Conservation (phyloP, 2,113 vertebrate genomes). For the Serranochromis macrocephalus region DNA sequence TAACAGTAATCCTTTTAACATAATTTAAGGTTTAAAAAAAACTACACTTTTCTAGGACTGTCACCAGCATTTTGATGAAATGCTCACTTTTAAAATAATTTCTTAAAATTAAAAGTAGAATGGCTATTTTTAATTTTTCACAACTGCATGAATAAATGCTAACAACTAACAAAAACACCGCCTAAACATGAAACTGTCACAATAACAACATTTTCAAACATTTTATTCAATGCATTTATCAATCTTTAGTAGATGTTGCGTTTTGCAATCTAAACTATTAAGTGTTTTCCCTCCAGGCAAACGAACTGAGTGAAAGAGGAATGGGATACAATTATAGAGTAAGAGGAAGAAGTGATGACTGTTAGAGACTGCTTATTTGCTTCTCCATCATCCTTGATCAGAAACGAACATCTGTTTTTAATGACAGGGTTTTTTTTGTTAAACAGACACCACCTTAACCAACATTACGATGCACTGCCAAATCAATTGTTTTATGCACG, state of each 20-base stretch:
- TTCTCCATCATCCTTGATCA: background rate
- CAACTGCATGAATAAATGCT: background rate
- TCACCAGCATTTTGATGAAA: background rate
- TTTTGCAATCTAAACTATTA: background rate
- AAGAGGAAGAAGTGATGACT: background rate
- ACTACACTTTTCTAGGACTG: rapidly evolving
- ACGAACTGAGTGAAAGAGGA: background rate
- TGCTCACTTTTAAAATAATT: background rate
- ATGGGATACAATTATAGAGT: background rate
- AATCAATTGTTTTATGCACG: background rate
- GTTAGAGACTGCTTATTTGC: background rate
- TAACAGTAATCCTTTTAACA: background rate
- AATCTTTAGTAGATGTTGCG: background rate
- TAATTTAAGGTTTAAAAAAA: background rate
- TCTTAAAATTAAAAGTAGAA: background rate
- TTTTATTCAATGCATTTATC: background rate
- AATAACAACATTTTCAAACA: background rate
- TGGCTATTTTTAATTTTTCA: background rate
- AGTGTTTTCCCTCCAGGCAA: background rate
- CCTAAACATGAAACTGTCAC: background rate
- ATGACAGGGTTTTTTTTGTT: background rate
- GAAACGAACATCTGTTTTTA: background rate
- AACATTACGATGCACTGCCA: background rate
- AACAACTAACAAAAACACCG: background rate
- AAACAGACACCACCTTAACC: background rate